Evolutionary conservation across 2,888 invertebrate species (phyloP), one percentile per base, ranked within the genome.

Genomic region (Cyrtodaria siliqua): DNA sequence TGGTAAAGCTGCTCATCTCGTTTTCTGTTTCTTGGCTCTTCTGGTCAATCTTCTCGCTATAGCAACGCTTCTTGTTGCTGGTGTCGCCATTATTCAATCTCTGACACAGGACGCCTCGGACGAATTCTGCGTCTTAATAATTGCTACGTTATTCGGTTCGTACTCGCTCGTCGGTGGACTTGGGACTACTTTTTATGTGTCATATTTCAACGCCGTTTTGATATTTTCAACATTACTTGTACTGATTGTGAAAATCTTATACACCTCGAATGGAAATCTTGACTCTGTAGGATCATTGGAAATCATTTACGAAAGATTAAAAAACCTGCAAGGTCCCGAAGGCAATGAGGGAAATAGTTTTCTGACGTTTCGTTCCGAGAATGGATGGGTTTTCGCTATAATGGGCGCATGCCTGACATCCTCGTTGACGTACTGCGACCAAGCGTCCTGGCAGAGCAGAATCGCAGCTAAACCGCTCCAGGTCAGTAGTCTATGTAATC

Each of bases 361-460:
- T 57, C 63, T 88, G 27, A 86, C 86, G 0, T 88, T 88, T 69
- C 75, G 82, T 63, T 86, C 88, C 4, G 75, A 83, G 52, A 82
- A 81, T 16, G 85, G 85, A 1, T 47, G 84, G 24, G 76, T 88
- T 9, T 87, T 83, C 72, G 88, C 83, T 1, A 63, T 86, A 2
- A 77, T 84, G 59, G 85, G 85, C 0, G 56, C 85, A 14, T 84
- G 86, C 66, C 70, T 85, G 24, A 83, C 85, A 1, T 71, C 87
- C 1, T 77, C 85, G 52, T 69, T 87, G 56, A 87, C 86, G 8
- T 87, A 84, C 76, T 87, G 86, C 62, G 86, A 87, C 55, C 85
- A 85, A 52, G 90, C 90, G 2, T 87, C 89, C 14, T 91, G 91
- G 91, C 91, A 91, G 77, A 90, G 88, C 55, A 82, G 89, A 18